These are phyloP conservation scores for Ginglymostoma cirratum DNA, from an alignment of 2,113 vertebrate genomes.

Conservation along the genomic window DNA sequence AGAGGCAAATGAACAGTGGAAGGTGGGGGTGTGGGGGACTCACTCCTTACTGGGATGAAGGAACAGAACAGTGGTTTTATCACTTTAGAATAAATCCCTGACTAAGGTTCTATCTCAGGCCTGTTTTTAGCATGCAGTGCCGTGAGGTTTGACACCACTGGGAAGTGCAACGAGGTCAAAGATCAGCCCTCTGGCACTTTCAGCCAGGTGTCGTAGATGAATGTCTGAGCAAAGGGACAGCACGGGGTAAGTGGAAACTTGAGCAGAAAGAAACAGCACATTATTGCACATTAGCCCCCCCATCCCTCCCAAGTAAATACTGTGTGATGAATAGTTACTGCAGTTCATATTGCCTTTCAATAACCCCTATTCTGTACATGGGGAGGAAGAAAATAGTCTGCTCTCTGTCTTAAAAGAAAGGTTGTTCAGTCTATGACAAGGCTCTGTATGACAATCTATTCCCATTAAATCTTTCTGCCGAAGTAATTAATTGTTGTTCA, in stretches of 20 bases:
- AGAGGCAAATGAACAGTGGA: too few relatives aligned
- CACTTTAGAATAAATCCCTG: not conserved
- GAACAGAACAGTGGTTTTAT: not conserved
- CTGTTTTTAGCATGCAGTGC: not conserved
- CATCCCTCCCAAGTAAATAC: not conserved
- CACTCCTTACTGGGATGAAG: not conserved
- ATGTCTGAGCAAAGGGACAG: not conserved
- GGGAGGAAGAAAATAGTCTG: not conserved
- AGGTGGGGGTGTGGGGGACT: too few relatives aligned
- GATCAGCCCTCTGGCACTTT: too few relatives aligned
- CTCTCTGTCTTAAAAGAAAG: not conserved
- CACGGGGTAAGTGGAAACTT: not conserved
- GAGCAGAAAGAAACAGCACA: not conserved
- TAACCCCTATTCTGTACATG: not conserved
- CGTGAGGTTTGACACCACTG: not conserved
- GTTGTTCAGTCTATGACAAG: conserved; percentile 11
- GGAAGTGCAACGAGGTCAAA: not conserved
- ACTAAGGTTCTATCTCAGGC: not conserved
- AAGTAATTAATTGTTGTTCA: conserved; percentile 17
- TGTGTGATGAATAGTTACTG: not conserved
- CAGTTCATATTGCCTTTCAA: not conserved
- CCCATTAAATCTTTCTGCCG: not conserved
- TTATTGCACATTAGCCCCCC: not conserved
- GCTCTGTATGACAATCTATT: not conserved
- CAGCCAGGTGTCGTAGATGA: not conserved